Percentiles rank a stretch among this genome's conserved stretches.
Conservation (phyloP, 2,888 invertebrate species). For the Brachycybe producta region DNA sequence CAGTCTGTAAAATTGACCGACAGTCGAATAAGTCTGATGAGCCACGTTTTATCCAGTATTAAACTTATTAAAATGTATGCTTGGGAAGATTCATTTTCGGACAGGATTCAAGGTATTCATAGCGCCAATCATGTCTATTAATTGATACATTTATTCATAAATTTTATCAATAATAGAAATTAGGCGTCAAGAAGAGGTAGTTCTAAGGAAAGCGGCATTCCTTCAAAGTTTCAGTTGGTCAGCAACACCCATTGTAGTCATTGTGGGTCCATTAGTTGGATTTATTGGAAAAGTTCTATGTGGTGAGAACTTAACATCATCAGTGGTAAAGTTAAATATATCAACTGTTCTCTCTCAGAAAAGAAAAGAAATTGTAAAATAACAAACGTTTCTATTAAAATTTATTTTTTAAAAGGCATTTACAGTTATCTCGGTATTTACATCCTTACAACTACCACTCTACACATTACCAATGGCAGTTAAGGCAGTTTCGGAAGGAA, state of each 20-base stretch:
- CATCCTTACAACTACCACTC: slow-evolving; percentile 13
- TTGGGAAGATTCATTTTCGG: slow-evolving; percentile 42
- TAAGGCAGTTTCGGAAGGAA: slow-evolving; percentile 16
- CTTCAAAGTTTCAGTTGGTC: slow-evolving; percentile 46
- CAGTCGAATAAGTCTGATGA: slow-evolving; percentile 37
- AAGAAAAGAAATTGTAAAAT: not conserved
- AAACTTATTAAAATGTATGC: slow-evolving; percentile 44
- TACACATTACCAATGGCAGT: slow-evolving; percentile 15
- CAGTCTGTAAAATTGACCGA: slow-evolving; percentile 31
- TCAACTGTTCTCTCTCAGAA: not conserved
- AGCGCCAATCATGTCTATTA: not conserved
- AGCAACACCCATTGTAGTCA: slow-evolving; percentile 44
- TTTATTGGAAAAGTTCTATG: slow-evolving; percentile 44
- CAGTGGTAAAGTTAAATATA: slow-evolving; percentile 39
- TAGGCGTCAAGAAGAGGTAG: slow-evolving; percentile 39
- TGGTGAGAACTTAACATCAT: slow-evolving; percentile 44
- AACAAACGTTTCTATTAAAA: not conserved
- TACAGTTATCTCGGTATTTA: slow-evolving; percentile 10
- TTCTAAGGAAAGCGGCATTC: slow-evolving; percentile 43
- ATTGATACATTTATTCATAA: not conserved
- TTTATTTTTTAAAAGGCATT: slow-evolving; percentile 10
- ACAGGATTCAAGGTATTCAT: slow-evolving; percentile 30
- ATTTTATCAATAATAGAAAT: slow-evolving; percentile 33
- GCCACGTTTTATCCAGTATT: slow-evolving; percentile 41
- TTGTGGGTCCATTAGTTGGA: slow-evolving; percentile 44